Percentiles rank a stretch among this genome's conserved stretches.
Conservation (phyloP, 2,888 invertebrate genomes). For the Stramonita haemastoma region DNA sequence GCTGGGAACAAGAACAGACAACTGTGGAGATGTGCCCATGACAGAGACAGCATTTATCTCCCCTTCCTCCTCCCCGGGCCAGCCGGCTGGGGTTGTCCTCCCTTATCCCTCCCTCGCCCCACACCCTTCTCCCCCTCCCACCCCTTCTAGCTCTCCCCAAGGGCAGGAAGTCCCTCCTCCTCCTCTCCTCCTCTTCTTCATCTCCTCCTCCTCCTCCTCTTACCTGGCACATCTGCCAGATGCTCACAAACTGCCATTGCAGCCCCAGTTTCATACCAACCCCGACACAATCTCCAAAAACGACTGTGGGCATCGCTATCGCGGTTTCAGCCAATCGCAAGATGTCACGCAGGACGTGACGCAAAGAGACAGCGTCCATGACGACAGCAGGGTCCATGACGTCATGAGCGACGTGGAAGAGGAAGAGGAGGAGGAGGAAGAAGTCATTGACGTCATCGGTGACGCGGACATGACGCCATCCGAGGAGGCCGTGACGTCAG, state of each 20-base stretch:
- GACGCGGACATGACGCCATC: conserved; percentile 23
- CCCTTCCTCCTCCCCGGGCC: conserved; percentile 34
- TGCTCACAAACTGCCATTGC: background rate
- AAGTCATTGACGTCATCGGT: conserved; percentile 46
- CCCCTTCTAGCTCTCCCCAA: conserved; percentile 20
- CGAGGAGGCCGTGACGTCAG: conserved; percentile 42
- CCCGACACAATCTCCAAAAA: background rate
- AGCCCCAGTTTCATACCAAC: background rate
- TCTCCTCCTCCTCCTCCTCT: conserved; percentile 22
- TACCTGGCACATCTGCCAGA: background rate
- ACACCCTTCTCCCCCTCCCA: conserved; percentile 27
- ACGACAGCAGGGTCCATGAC: background rate
- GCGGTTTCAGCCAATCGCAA: background rate
- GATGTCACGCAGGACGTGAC: background rate
- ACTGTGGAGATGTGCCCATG: conserved; percentile 12
- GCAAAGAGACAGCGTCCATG: background rate
- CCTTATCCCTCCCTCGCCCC: conserved; percentile 7
- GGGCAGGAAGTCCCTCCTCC: background rate
- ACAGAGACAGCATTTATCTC: conserved; percentile 5
- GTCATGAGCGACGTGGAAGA: conserved; percentile 24
- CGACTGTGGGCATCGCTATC: background rate
- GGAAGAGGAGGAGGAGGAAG: conserved; percentile 38
- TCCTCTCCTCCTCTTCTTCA: conserved; percentile 19
- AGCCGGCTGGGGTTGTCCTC: background rate
- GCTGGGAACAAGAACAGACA: conserved; percentile 18